Conservation (phyloP, 1,140 invertebrate genomes). For the Campoletis sonorensis region DNA sequence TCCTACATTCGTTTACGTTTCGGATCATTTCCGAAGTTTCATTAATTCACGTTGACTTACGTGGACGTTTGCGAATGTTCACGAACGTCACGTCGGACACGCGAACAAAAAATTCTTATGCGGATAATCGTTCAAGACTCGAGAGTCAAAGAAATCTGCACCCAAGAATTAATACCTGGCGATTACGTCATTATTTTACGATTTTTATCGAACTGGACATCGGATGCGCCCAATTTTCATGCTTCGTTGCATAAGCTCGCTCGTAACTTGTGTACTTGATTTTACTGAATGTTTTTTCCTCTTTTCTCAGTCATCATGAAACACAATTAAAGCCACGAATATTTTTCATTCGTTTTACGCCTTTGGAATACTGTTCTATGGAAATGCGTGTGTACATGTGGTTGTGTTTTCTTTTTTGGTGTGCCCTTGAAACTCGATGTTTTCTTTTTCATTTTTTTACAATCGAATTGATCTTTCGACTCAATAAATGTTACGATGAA, state of each 20-base stretch:
- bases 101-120: slow-evolving; percentile 34
- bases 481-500: background rate
- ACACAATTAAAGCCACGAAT: background rate
- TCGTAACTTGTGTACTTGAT: slow-evolving; percentile 14
- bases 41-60: slow-evolving; percentile 8
- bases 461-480: slow-evolving; percentile 14
- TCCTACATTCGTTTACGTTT: background rate
- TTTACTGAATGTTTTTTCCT: background rate
- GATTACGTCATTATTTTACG: background rate
- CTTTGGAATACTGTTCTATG: slow-evolving; percentile 39
- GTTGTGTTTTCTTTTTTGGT: slow-evolving; percentile 21
- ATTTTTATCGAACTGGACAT: background rate
- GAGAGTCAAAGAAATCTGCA: background rate
- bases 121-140: slow-evolving; percentile 5
- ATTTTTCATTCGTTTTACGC: background rate
- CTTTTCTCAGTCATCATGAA: background rate
- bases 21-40: slow-evolving; percentile 29
- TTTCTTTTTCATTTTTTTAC: slow-evolving; percentile 15
- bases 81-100: background rate
- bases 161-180: slow-evolving; percentile 13
- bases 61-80: slow-evolving; percentile 18
- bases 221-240: slow-evolving; percentile 3
- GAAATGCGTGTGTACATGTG: slow-evolving; percentile 22
- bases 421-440: slow-evolving; percentile 40
- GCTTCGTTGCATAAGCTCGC: slow-evolving; percentile 15